These are phyloP conservation scores for Aphelocoma coerulescens DNA, from an alignment of 2,113 vertebrate species.

Conservation along the genomic window DNA sequence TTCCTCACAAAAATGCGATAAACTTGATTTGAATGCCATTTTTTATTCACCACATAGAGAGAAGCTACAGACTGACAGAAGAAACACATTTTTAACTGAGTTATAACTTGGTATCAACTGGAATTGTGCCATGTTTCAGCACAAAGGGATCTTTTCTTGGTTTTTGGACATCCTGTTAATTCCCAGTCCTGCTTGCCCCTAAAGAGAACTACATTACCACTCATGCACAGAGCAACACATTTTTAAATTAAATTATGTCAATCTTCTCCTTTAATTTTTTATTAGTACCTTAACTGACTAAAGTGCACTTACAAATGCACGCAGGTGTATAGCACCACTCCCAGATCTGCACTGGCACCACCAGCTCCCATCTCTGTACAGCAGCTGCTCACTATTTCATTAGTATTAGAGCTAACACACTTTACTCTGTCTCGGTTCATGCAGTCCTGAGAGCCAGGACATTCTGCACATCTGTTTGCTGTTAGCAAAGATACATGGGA, in stretches of 20 bases:
- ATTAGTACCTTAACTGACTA: not conserved
- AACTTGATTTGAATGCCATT: not conserved
- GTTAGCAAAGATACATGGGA: not conserved
- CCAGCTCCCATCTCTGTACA: not conserved
- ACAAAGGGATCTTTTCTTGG: not conserved
- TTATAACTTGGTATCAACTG: not conserved
- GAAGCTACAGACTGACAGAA: not conserved
- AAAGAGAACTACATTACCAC: not conserved
- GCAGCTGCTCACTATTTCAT: not conserved
- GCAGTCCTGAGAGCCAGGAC: not conserved
- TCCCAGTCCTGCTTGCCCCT: not conserved
- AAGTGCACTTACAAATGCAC: not conserved
- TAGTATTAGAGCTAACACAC: not conserved
- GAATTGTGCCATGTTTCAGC: not conserved
- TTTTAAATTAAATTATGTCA: not conserved
- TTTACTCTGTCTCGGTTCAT: accelerated
- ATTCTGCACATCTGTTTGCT: not conserved
- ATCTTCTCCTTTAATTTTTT: not conserved
- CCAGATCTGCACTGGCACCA: not conserved
- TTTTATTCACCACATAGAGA: not conserved
- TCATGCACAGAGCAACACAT: not conserved
- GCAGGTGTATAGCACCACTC: not conserved
- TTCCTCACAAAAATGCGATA: not conserved
- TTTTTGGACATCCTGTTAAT: not conserved
- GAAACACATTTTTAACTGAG: not conserved